Evolutionary conservation across 1,140 invertebrate species (phyloP).

Genomic region (Sinonovacula constricta): DNA sequence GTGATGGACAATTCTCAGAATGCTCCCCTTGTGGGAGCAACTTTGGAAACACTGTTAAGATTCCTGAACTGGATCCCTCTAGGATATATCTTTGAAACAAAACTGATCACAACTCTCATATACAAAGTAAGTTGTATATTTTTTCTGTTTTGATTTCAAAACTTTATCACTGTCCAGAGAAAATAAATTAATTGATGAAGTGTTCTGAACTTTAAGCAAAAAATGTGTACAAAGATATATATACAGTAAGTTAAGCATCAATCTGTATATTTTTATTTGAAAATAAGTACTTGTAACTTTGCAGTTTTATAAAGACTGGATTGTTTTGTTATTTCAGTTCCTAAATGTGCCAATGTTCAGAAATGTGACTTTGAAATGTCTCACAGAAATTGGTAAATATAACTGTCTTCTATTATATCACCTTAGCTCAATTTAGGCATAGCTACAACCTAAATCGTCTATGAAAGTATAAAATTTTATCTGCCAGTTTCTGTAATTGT

Average conservation of each 20-base stretch:
- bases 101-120: constrained; percentile 95
- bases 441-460: no score
- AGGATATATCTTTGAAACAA: constrained; percentile 99
- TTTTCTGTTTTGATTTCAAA: no score
- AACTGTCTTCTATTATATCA: no score
- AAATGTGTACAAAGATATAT: neutral
- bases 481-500: no score
- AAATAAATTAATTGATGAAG: no score
- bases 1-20: constrained; percentile 99
- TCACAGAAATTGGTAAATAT: constrained; percentile 94
- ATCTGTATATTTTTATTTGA: neutral
- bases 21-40: constrained; percentile 94
- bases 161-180: no score
- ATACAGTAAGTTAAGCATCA: neutral
- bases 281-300: no score
- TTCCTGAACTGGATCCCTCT: constrained; percentile 99
- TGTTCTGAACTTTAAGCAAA: neutral
- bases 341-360: constrained; percentile 98
- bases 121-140: constrained; percentile 85
- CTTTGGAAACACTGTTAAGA: constrained; percentile 95
- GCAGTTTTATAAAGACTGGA: no score
- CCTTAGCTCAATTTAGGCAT: no score
- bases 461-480: no score
- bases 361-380: constrained; percentile 98
- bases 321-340: constrained; percentile 85